phyloP scores from a whole-genome alignment of 2,113 vertebrate species.

The Cathartes aura region DNA sequence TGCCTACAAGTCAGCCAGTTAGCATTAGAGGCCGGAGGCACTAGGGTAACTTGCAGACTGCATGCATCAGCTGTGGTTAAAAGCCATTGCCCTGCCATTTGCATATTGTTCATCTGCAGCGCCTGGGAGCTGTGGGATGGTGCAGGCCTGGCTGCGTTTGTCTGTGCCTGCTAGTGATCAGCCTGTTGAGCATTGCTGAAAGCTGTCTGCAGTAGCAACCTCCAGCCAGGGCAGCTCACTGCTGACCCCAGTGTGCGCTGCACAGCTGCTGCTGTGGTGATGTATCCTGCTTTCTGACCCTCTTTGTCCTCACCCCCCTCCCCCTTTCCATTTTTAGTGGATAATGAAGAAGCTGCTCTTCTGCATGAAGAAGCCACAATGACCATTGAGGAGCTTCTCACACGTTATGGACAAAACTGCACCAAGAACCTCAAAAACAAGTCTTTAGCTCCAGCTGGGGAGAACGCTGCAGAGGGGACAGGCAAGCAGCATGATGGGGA shows the following conservation, averaged over 20 bases:
- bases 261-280: neutral
- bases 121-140: neutral
- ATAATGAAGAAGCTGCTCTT: constrained; percentile 94
- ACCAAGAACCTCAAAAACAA: constrained; percentile 81
- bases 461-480: constrained; percentile 56
- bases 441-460: constrained; percentile 21
- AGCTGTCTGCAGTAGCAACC: neutral
- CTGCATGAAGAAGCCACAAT: constrained; percentile 98
- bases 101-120: neutral
- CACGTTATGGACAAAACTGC: constrained; percentile 94
- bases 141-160: neutral
- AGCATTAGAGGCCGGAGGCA: neutral
- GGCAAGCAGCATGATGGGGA: constrained; percentile 77
- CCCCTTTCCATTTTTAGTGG: constrained; percentile 79
- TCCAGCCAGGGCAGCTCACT: neutral
- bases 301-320: neutral
- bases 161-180: too few relatives aligned
- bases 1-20: neutral
- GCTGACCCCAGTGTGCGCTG: neutral
- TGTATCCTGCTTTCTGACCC: neutral
- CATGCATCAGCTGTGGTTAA: neutral
- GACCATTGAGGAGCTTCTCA: constrained; percentile 97
- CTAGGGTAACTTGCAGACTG: neutral
- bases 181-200: neutral
- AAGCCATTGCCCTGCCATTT: neutral